A percentile compares a stretch with the other conserved stretches of the same genome.
These are phyloP conservation scores for Xiphophorus couchianus DNA, from an alignment of 2,113 vertebrate genomes.

Conservation along the genomic window DNA sequence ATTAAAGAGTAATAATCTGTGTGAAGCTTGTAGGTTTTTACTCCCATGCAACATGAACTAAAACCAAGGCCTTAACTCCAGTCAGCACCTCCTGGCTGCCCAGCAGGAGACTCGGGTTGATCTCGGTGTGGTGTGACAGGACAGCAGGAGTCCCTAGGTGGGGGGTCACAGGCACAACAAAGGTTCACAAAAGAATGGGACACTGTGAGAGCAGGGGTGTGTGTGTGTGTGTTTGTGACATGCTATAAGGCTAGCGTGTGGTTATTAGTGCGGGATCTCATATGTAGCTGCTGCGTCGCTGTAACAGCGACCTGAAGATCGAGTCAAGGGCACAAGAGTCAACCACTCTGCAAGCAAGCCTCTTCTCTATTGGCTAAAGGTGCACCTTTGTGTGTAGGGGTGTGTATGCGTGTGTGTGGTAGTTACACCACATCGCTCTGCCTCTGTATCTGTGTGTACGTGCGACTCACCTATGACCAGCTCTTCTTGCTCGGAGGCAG, in stretches of 20 bases:
- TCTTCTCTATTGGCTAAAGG: constrained; percentile 34
- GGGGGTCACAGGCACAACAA: constrained; percentile 56
- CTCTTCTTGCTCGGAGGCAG: constrained; percentile 70
- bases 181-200: constrained; percentile 41
- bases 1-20: constrained; percentile 1
- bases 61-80: constrained; percentile 14
- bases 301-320: constrained; percentile 74
- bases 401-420: constrained; percentile 15
- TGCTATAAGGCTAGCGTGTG: background rate
- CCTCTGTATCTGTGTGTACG: constrained; percentile 24
- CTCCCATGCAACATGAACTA: constrained; percentile 35
- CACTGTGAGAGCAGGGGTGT: constrained; percentile 9
- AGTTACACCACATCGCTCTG: background rate
- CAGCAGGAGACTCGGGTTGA: constrained; percentile 54
- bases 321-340: constrained; percentile 71
- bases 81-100: constrained; percentile 57
- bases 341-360: constrained; percentile 44
- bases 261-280: background rate
- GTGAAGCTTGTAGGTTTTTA: background rate
- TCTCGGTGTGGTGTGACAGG: constrained; percentile 63
- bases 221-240: constrained; percentile 29
- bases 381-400: constrained; percentile 12
- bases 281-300: constrained; percentile 38
- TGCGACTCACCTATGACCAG: constrained; percentile 69
- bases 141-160: constrained; percentile 58